phyloP scores from a whole-genome alignment of 2,113 vertebrate genomes.

The Myrmophylax atrothorax region DNA sequence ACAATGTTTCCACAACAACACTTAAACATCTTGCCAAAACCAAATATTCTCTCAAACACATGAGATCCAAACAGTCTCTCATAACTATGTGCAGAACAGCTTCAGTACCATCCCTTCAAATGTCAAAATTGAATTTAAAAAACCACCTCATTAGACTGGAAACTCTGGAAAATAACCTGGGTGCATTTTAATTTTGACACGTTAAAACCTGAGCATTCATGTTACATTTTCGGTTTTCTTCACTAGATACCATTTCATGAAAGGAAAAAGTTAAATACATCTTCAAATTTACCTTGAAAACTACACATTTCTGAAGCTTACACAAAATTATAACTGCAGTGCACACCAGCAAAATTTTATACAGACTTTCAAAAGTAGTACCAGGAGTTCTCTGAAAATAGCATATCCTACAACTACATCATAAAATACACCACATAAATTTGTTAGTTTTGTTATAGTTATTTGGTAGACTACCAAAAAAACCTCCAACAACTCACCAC shows the following conservation, averaged over 20 bases:
- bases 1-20: background rate
- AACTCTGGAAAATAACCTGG: background rate
- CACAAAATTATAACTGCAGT: background rate
- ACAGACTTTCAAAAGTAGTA: background rate
- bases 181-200: background rate
- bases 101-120: background rate
- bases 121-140: conserved; percentile 4
- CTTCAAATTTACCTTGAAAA: background rate
- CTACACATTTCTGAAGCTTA: background rate
- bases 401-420: background rate
- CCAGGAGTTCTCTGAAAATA: background rate
- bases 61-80: background rate
- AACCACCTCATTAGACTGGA: background rate
- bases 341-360: background rate
- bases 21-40: background rate
- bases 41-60: background rate
- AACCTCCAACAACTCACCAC: background rate
- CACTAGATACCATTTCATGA: background rate
- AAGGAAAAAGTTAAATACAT: background rate
- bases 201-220: background rate
- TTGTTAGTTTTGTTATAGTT: background rate
- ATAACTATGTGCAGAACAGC: background rate
- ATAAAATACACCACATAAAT: background rate
- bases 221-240: background rate
- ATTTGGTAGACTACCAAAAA: background rate